Evolutionary conservation across 2,888 invertebrate genomes (phyloP).

Genomic region (Lamellibrachia satsuma): DNA sequence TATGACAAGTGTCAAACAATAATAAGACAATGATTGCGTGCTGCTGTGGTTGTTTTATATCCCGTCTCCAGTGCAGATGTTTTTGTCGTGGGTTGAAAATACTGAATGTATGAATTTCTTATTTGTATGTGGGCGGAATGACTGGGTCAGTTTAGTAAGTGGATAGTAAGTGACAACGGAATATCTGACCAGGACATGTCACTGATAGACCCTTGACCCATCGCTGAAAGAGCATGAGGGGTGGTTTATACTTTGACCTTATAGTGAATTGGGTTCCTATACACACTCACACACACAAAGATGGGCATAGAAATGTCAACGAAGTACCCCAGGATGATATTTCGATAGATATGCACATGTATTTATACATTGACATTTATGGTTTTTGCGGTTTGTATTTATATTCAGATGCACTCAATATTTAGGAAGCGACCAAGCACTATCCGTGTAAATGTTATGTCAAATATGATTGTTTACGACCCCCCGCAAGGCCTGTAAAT

Average conservation of each 20-base stretch:
- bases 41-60: no score
- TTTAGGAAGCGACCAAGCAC: background rate
- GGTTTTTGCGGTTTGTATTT: background rate
- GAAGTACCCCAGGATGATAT: background rate
- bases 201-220: background rate
- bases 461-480: background rate
- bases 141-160: background rate
- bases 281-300: background rate
- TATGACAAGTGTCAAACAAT: no score
- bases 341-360: background rate
- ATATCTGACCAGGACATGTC: background rate
- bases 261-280: background rate
- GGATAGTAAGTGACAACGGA: background rate
- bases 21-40: no score
- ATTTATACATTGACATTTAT: background rate
- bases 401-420: background rate
- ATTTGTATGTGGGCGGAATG: background rate
- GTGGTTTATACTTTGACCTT: background rate
- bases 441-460: background rate
- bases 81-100: no score
- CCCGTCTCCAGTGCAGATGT: no score
- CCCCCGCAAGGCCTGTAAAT: background rate
- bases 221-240: background rate
- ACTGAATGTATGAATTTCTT: background rate
- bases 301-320: background rate